phyloP scores from a whole-genome alignment of 2,888 invertebrate species.

The Stenchaetothrips biformis region DNA sequence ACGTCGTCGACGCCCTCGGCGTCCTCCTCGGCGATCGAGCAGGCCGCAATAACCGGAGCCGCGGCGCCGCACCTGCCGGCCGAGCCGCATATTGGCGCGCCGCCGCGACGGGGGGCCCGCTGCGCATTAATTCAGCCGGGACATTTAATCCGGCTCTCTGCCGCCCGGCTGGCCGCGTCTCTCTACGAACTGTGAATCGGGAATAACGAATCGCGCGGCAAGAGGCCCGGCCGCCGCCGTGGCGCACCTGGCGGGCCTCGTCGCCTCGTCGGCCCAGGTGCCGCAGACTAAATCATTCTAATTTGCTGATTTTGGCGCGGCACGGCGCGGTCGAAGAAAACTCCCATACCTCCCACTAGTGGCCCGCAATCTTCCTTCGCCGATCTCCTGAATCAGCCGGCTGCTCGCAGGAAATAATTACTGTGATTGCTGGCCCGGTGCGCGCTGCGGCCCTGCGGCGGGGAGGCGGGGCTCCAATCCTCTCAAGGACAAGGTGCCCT shows the following conservation, averaged over 20 bases:
- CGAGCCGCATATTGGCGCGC: too few relatives aligned
- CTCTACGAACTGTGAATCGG: neutral
- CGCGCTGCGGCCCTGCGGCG: neutral
- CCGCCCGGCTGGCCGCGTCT: neutral
- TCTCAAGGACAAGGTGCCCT: too few relatives aligned
- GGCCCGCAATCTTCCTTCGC: too few relatives aligned
- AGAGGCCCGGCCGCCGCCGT: neutral
- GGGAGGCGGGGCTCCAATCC: too few relatives aligned
- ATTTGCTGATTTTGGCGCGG: slow-evolving; percentile 9
- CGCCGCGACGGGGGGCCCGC: too few relatives aligned
- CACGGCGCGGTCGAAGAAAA: neutral
- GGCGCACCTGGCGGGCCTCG: too few relatives aligned
- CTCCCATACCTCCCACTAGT: too few relatives aligned
- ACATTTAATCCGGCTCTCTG: neutral
- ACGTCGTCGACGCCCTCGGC: too few relatives aligned
- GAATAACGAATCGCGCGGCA: slow-evolving; percentile 8
- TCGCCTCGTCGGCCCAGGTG: neutral
- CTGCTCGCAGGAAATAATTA: slow-evolving; percentile 19
- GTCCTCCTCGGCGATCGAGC: too few relatives aligned
- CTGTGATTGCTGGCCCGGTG: slow-evolving; percentile 14
- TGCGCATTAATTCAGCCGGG: slow-evolving; percentile 1
- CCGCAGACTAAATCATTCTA: slow-evolving; percentile 20
- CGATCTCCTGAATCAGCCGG: too few relatives aligned
- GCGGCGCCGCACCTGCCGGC: too few relatives aligned
- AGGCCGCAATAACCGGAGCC: too few relatives aligned